Evolutionary conservation across 2,888 invertebrate genomes (phyloP).

Genomic region (Chalcis sispes): DNA sequence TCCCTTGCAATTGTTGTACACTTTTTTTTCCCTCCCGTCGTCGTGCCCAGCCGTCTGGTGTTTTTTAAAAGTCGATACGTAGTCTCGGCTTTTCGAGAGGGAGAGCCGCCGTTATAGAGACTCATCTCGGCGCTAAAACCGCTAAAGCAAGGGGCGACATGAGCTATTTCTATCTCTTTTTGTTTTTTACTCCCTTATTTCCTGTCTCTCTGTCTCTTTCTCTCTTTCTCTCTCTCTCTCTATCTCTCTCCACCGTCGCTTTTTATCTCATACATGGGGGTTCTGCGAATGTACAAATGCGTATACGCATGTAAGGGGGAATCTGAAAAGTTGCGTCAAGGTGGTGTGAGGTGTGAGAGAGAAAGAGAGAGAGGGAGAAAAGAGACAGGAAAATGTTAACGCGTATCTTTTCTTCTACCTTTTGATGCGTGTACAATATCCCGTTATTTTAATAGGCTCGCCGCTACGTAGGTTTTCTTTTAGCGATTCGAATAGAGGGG

Average conservation of each 20-base stretch:
- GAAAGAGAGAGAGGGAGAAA: background rate
- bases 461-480: background rate
- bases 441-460: slow-evolving; percentile 38
- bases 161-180: too few relatives aligned
- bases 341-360: background rate
- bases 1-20: too few relatives aligned
- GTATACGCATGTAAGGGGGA: too few relatives aligned
- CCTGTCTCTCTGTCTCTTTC: background rate
- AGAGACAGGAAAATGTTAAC: slow-evolving; percentile 30
- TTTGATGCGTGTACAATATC: slow-evolving; percentile 36
- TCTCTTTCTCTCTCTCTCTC: slow-evolving; percentile 4
- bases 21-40: background rate
- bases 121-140: slow-evolving; percentile 21
- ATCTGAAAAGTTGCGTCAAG: slow-evolving; percentile 15
- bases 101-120: background rate
- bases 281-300: too few relatives aligned
- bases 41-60: background rate
- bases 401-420: slow-evolving; percentile 45
- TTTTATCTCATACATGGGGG: background rate
- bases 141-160: background rate
- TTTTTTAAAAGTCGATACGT: slow-evolving; percentile 40
- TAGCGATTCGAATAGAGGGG: background rate
- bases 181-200: background rate
- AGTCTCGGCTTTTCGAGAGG: background rate
- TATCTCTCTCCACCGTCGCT: background rate